Conservation (phyloP, 37 sponge, comb jelly and placozoan species). For the Haliclona indistincta region DNA sequence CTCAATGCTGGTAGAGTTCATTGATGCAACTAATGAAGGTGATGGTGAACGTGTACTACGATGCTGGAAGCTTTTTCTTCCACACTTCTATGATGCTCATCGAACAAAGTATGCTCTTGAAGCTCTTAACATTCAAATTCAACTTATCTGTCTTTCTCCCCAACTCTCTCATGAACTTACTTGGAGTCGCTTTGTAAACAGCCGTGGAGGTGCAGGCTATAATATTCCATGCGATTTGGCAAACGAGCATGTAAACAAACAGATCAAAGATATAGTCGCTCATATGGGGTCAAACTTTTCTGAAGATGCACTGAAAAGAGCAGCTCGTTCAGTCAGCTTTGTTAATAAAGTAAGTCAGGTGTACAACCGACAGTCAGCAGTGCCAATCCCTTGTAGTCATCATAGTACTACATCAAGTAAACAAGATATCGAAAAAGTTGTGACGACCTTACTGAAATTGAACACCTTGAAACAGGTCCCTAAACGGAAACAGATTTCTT, state of each 20-base stretch:
- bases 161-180: constrained; percentile 22
- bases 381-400: neutral
- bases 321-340: constrained; percentile 25
- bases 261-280: constrained; percentile 27
- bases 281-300: constrained; percentile 44
- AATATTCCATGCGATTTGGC: constrained; percentile 52
- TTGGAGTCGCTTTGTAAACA: constrained; percentile 49
- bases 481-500: too few relatives aligned
- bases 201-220: constrained; percentile 25
- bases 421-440: neutral
- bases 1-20: constrained; percentile 14
- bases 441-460: too few relatives aligned
- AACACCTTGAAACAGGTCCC: too few relatives aligned
- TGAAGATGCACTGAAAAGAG: constrained; percentile 13
- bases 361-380: constrained; percentile 8
- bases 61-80: constrained; percentile 49
- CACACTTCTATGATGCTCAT: constrained; percentile 37
- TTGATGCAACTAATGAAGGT: constrained; percentile 48
- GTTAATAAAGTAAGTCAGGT: neutral
- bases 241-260: constrained; percentile 50
- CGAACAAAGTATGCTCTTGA: constrained; percentile 21
- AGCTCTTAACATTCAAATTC: constrained; percentile 33
- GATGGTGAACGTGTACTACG: constrained; percentile 44
- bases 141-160: constrained; percentile 13
- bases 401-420: constrained; percentile 17